phyloP scores from a whole-genome alignment of 2,888 invertebrate genomes.

The Euclidia mi region DNA sequence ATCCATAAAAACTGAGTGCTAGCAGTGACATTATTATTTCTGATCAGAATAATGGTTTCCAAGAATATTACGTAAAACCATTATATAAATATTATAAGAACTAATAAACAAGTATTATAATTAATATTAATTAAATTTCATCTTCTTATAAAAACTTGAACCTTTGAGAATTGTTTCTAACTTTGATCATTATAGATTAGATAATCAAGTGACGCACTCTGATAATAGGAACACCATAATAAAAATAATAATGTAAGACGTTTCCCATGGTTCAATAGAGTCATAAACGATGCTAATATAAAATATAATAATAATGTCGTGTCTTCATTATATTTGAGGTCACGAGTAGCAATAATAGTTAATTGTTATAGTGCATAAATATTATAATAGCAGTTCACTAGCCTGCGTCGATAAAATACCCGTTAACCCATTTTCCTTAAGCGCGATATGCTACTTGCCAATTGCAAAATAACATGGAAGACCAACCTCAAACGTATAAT shows the following conservation, averaged over 20 bases:
- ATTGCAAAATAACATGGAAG: not conserved
- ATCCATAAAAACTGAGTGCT: too few relatives aligned
- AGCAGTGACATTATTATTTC: too few relatives aligned
- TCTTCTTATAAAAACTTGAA: too few relatives aligned
- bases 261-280: conserved; percentile 16
- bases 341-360: conserved; percentile 23
- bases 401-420: conserved; percentile 20
- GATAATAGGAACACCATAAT: not conserved
- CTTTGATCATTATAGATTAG: too few relatives aligned
- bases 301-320: conserved; percentile 15
- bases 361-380: conserved; percentile 31
- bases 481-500: not conserved
- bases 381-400: conserved; percentile 14
- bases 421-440: conserved; percentile 9
- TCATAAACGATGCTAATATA: conserved; percentile 20
- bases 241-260: not conserved
- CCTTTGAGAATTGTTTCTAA: too few relatives aligned
- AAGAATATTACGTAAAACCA: too few relatives aligned
- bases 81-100: too few relatives aligned
- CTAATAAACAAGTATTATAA: too few relatives aligned
- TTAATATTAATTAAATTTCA: too few relatives aligned
- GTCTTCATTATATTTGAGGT: conserved; percentile 16
- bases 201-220: not conserved
- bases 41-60: too few relatives aligned
- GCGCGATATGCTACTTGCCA: not conserved